These are phyloP conservation scores for Bucorvus abyssinicus DNA, from an alignment of 2,797 vertebrate species.

Conservation along the genomic window DNA sequence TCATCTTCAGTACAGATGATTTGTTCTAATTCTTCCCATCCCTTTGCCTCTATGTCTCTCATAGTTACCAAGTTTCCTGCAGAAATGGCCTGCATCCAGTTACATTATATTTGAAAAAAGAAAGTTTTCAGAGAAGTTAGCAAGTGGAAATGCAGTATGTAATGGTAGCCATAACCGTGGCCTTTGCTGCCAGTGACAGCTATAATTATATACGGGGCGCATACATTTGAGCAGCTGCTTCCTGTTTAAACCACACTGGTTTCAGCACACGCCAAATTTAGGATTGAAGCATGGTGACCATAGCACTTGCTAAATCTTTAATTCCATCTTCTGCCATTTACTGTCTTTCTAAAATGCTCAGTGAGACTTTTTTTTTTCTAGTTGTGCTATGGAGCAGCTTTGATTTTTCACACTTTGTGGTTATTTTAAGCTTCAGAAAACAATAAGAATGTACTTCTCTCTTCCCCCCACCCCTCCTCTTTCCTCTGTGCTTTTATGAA, in stretches of 20 bases:
- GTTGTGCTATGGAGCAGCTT: constrained; percentile 60
- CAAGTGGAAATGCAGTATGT: background rate
- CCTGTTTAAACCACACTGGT: constrained; percentile 4
- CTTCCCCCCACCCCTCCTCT: accelerated
- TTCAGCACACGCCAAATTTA: constrained; percentile 43
- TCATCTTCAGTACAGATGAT: background rate
- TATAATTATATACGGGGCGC: background rate
- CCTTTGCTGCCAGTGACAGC: background rate
- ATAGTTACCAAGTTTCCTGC: background rate
- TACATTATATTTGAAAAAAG: background rate
- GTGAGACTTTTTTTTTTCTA: constrained; percentile 4
- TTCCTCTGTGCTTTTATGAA: constrained; percentile 58
- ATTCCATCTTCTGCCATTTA: constrained; percentile 46
- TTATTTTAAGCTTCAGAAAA: constrained; percentile 72
- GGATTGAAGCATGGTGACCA: constrained; percentile 37
- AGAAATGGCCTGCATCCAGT: background rate
- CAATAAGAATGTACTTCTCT: constrained; percentile 60
- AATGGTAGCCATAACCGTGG: background rate
- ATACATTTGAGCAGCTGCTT: background rate
- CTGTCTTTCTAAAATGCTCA: constrained; percentile 47
- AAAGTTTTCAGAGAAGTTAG: background rate
- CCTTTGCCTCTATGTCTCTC: background rate
- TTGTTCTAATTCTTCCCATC: background rate
- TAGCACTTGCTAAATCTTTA: background rate
- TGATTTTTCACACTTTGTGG: constrained; percentile 69